Evolutionary conservation across 2,797 vertebrate species (phyloP), one percentile per base, ranked within the genome.

Genomic region (Enteromius mattozi): DNA sequence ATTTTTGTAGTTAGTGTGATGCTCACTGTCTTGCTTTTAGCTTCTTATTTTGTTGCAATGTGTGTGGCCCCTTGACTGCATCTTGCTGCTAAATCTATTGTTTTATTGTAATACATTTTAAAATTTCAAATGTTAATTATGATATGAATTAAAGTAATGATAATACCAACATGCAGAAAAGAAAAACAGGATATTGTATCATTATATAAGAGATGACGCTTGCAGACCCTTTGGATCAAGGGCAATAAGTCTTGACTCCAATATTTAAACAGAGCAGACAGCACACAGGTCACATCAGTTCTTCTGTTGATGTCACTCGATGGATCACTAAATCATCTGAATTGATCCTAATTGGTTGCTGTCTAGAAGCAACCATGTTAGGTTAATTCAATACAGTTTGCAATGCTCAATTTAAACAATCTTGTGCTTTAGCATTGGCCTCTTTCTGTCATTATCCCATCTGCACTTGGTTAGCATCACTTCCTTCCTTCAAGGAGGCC

Each of bases 381-480:
- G 37, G 69, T 49, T 80, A 80, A 81, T 75, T 30, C 74, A 59
- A 65, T 40, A 21, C 19, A 12, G 42, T 70, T 9, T 51, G 24
- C 24, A 27, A 49, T 66, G 61, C 47, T 71, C 12, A 63, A 70
- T 78, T 84, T 79, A 75, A 80, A 70, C 13, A 6, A 17, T 63
- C 69, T 76, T 82, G 69, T 47, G 27, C 33, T 68, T 75, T 59
- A 77, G 24, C 66, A 6, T 70, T 61, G 76, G 47, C 82, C 76
- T 65, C 45, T 78, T 82, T 82, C 69, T 80, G 74, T 82, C 82
- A 79, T 77, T 81, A 51, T 56, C 51, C 78, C 75, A 86, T 82
- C 79, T 88, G 87, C 35, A 49, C 61, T 83, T 70, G 49, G 24
- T 86, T 65, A 40, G 27, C 9, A 66, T 35, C 33, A 33, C 54